These are phyloP conservation scores for Seriola quinqueradiata DNA, from an alignment of 2,113 vertebrate genomes.

Conservation along the genomic window DNA sequence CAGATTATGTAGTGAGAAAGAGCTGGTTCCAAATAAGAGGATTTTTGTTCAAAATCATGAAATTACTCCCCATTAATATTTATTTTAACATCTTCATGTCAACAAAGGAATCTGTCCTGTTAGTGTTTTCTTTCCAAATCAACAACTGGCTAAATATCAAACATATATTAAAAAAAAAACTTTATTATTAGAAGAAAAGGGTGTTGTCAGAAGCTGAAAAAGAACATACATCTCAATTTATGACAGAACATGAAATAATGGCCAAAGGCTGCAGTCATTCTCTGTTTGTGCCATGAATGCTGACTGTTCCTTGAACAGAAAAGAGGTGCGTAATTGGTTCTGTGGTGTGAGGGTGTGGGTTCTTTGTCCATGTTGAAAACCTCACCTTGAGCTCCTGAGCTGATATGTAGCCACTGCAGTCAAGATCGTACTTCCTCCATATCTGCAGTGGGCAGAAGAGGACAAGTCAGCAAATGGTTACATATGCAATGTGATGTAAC, in stretches of 20 bases:
- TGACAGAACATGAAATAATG: constrained; percentile 1
- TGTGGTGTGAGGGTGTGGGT: background rate
- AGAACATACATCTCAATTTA: background rate
- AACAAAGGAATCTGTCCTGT: background rate
- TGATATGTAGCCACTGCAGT: constrained; percentile 97
- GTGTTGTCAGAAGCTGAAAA: background rate
- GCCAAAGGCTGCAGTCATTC: background rate
- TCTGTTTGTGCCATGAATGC: background rate
- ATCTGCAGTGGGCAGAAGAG: constrained; percentile 85
- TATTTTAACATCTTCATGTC: too few relatives aligned
- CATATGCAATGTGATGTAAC: background rate
- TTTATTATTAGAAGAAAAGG: background rate
- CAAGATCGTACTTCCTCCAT: constrained; percentile 95
- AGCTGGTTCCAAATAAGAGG: background rate
- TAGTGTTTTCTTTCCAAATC: background rate
- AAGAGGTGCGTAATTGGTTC: background rate
- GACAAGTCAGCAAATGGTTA: background rate
- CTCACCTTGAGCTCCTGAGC: constrained; percentile 90
- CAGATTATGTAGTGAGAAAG: background rate
- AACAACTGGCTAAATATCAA: background rate
- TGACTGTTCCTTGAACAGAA: background rate
- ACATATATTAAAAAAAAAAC: background rate
- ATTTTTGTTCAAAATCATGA: background rate
- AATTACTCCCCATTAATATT: background rate
- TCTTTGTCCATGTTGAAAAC: background rate